phyloP scores from a whole-genome alignment of 2,888 invertebrate genomes.

The Lasiommata megera region DNA sequence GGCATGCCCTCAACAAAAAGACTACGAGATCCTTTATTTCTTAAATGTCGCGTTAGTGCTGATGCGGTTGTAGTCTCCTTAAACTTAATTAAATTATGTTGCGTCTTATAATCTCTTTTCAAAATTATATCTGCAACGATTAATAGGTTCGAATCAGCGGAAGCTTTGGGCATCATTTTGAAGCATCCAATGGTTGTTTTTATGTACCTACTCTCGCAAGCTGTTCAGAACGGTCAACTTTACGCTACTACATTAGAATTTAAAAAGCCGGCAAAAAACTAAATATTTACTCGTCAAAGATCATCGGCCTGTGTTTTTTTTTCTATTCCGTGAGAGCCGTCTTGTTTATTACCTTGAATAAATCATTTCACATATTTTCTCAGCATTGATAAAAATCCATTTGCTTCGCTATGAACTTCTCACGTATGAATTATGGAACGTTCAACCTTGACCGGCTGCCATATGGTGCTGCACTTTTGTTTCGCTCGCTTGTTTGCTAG shows the following conservation, averaged over 20 bases:
- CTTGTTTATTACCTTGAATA: background rate
- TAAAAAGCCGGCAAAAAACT: background rate
- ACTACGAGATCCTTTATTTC: too few species aligned
- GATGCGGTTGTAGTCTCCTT: too few species aligned
- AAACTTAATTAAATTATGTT: too few species aligned
- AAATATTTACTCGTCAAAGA: background rate
- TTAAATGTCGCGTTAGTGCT: too few species aligned
- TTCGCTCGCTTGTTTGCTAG: conserved; percentile 25
- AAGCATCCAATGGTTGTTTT: too few species aligned
- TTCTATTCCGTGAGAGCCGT: conserved; percentile 2
- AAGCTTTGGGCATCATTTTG: too few species aligned
- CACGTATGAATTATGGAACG: conserved; percentile 18
- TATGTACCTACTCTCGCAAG: background rate
- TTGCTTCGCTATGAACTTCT: conserved; percentile 21
- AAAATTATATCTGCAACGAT: too few species aligned
- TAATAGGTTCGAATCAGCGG: too few species aligned
- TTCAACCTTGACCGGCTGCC: conserved; percentile 37
- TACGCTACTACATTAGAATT: background rate
- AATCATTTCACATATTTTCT: conserved; percentile 15
- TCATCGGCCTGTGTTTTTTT: background rate
- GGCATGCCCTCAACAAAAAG: too few species aligned
- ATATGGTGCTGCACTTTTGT: conserved; percentile 36
- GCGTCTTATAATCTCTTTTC: too few species aligned
- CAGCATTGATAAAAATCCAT: conserved; percentile 8
- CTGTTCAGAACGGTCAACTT: background rate